Conservation (phyloP, 2,113 vertebrate genomes). For the Sterrhoptilus dennistouni region DNA sequence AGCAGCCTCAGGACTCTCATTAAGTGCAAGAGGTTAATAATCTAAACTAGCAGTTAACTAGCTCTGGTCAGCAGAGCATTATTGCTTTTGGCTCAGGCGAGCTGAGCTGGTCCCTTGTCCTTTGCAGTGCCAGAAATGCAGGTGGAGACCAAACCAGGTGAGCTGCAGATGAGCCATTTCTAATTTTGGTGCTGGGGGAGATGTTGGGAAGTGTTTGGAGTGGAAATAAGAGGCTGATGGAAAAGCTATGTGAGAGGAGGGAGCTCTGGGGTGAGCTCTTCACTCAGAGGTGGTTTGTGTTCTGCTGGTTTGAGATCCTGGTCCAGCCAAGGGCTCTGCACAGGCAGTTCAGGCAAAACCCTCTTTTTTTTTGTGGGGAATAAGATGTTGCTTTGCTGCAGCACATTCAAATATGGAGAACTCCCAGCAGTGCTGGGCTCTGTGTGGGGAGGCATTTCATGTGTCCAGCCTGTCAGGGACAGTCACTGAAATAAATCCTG, state of each 20-base stretch:
- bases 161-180: neutral
- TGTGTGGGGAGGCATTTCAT: neutral
- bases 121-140: neutral
- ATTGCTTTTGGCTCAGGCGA: constrained; percentile 20
- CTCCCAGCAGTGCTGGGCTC: neutral
- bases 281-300: neutral
- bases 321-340: neutral
- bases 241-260: neutral
- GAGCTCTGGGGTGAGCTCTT: neutral
- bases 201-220: neutral
- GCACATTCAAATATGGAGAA: neutral
- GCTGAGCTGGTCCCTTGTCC: neutral
- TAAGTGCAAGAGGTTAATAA: constrained; percentile 61
- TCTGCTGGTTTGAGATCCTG: neutral
- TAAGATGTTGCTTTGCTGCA: neutral
- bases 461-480: rapidly evolving
- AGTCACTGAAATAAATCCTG: neutral
- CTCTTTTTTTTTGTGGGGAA: neutral
- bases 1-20: constrained; percentile 61
- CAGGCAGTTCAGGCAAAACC: neutral
- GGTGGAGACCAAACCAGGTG: neutral
- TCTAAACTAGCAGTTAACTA: constrained; percentile 63
- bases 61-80: constrained; percentile 45
- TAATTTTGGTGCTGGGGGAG: neutral
- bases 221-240: neutral